phyloP scores from a whole-genome alignment of 2,113 vertebrate species.

The Nycticebus coucang region DNA sequence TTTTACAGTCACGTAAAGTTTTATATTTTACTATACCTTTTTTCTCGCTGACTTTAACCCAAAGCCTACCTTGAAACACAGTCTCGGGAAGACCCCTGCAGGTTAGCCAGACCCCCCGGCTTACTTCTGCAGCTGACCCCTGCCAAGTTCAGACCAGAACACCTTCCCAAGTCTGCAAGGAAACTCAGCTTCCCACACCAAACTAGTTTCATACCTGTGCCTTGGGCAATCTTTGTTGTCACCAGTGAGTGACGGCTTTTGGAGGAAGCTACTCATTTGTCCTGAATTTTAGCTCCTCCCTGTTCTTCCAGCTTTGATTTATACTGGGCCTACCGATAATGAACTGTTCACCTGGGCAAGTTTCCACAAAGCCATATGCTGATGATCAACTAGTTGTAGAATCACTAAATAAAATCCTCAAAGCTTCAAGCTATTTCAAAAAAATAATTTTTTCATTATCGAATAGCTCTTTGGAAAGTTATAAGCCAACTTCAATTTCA shows the following conservation, averaged over 20 bases:
- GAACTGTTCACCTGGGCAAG: not conserved
- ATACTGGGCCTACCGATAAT: too few relatives aligned
- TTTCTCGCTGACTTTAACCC: not conserved
- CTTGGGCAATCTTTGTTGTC: not conserved
- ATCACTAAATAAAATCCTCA: not conserved
- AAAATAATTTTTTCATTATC: not conserved
- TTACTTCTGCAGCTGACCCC: not conserved
- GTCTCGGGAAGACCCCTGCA: too few relatives aligned
- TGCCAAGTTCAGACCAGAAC: too few relatives aligned
- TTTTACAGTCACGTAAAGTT: not conserved
- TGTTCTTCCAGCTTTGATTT: not conserved
- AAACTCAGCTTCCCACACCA: not conserved
- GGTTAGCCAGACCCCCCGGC: not conserved
- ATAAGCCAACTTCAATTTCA: not conserved
- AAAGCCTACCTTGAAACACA: not conserved
- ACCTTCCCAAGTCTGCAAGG: not conserved
- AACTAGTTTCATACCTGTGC: not conserved
- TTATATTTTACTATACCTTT: not conserved
- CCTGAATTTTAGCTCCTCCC: not conserved
- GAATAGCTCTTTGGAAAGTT: not conserved
- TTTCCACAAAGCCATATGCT: not conserved
- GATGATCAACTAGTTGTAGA: not conserved
- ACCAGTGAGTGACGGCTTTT: not conserved
- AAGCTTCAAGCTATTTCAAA: not conserved
- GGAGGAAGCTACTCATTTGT: not conserved